Evolutionary conservation across 2,113 vertebrate genomes (phyloP), one percentile per base, ranked within the genome.

Genomic region (Polypterus senegalus): DNA sequence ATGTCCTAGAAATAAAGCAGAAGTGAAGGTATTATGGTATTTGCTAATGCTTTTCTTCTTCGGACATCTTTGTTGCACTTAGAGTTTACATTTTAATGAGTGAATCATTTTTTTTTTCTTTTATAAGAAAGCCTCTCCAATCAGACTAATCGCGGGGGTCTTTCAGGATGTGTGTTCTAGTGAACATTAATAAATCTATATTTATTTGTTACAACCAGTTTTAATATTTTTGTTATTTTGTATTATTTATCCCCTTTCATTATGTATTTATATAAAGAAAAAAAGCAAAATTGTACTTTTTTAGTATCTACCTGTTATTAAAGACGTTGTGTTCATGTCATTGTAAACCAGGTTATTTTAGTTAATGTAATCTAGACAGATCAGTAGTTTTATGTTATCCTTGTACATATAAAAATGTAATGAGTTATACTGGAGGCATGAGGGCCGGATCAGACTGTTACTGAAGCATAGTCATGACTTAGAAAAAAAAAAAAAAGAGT

Each of bases 171-270:
- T 91, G 89, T 94, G 92, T 94, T 93, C 89, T 86, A 87, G 89
- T 89, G 91, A 97, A 92, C 91, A 96, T 93, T 92, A 89, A 94
- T 85, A 86, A 82, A 83, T 86, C 94, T 92, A 94, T 97, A 97
- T 98, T 97, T 98, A 98, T 97, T 97, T 92, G 91, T 94, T 93
- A 93, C 87, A 95, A 89, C 86, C 91, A 89, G 90, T 91, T 90
- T 87, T 91, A 89, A 87, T 83, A 92, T 89, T 90, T 92, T 89
- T 74, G 84, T 74, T 74, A 72, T 82, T 92, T 92, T 81, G 85
- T 93, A 90, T 94, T 96, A 94, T 97, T 97, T 98, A 96, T 97
- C 93, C 90, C 77, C 69, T 72, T 77, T 81, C 77, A 82, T 81
- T 79, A 91, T 83, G 92, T 97, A 97, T 98, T 97, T 98, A 97